Evolutionary conservation across 2,888 invertebrate species (phyloP).

Genomic region (Pyralis farinalis): DNA sequence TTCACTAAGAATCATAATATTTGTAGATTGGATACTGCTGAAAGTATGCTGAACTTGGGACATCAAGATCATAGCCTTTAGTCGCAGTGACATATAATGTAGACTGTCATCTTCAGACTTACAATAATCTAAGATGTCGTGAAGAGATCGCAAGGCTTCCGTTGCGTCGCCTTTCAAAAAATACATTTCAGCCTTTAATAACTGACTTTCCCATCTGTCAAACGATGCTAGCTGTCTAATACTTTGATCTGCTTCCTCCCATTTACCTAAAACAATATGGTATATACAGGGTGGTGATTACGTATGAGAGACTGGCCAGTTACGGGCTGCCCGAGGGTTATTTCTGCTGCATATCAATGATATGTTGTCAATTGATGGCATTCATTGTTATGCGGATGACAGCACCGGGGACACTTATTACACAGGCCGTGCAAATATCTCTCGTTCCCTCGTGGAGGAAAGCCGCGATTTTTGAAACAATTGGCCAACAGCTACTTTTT

Average conservation of each 20-base stretch:
- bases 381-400: no score
- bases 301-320: no score
- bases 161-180: constrained; percentile 75
- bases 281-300: no score
- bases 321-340: no score
- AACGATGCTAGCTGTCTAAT: constrained; percentile 85
- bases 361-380: no score
- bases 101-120: constrained; percentile 74
- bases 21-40: constrained; percentile 75
- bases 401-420: no score
- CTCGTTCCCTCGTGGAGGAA: no score
- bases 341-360: no score
- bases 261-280: constrained; percentile 83
- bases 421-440: no score
- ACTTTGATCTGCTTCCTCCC: constrained; percentile 85
- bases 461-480: no score
- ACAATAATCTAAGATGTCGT: constrained; percentile 75
- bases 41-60: constrained; percentile 84
- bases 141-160: constrained; percentile 66
- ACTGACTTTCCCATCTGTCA: constrained; percentile 84
- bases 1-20: constrained; percentile 82
- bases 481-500: no score
- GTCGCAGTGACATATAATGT: constrained; percentile 76
- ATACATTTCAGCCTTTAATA: constrained; percentile 79
- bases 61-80: constrained; percentile 85